Evolutionary conservation across 2,797 vertebrate species (phyloP).

Genomic region (Hephaestus fuliginosus): DNA sequence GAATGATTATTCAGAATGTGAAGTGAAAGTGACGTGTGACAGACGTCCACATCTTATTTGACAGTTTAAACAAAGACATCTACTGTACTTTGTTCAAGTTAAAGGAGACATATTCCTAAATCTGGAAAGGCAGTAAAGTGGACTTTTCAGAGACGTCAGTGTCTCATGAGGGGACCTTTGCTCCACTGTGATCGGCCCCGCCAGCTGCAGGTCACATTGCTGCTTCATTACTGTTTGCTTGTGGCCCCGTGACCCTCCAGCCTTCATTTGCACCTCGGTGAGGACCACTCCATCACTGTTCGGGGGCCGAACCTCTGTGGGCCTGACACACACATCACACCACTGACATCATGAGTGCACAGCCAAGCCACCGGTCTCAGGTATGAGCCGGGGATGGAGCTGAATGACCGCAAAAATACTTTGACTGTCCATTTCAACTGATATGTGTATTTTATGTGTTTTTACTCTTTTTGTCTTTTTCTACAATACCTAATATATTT

Average conservation of each 20-base stretch:
- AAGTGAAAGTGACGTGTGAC: not conserved
- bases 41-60: not conserved
- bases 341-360: constrained; percentile 65
- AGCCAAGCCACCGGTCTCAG: constrained; percentile 27
- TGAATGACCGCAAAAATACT: not conserved
- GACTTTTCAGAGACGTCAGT: constrained; percentile 29
- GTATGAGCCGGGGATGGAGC: constrained; percentile 13
- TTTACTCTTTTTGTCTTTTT: not conserved
- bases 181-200: constrained; percentile 49
- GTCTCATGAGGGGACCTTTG: constrained; percentile 65
- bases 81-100: constrained; percentile 12
- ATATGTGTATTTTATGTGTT: not conserved
- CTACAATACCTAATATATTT: too few relatives aligned
- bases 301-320: constrained; percentile 49
- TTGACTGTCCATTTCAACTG: not conserved
- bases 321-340: constrained; percentile 71
- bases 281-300: constrained; percentile 84
- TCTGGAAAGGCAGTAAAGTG: constrained; percentile 33
- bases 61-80: constrained; percentile 11
- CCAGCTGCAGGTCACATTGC: constrained; percentile 84
- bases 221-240: constrained; percentile 84
- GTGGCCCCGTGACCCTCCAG: constrained; percentile 79
- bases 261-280: constrained; percentile 88
- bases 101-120: not conserved
- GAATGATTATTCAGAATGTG: not conserved